Conservation (phyloP, 2,888 invertebrate genomes). For the Lasioglossum morio region DNA sequence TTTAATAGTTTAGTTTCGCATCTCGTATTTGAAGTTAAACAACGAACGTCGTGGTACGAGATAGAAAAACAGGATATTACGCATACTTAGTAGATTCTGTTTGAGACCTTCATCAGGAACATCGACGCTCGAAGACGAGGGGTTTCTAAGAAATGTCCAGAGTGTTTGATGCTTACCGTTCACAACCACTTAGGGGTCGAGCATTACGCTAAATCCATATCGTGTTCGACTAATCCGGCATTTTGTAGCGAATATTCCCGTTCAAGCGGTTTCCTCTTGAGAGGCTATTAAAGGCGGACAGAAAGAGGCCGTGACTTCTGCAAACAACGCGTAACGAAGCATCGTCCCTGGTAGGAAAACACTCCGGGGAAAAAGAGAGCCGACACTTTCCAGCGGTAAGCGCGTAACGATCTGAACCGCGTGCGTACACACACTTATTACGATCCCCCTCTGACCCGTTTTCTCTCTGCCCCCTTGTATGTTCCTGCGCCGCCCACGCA, state of each 20-base stretch:
- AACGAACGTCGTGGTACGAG: not conserved
- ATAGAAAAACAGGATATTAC: not conserved
- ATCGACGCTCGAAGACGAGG: not conserved
- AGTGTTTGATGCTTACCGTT: not conserved
- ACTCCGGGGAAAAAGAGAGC: constrained; percentile 30
- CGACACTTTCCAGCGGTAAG: constrained; percentile 50
- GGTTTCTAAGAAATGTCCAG: not conserved
- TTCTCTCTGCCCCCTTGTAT: not conserved
- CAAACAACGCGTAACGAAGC: constrained; percentile 42
- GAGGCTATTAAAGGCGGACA: constrained; percentile 12
- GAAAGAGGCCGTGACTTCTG: constrained; percentile 35
- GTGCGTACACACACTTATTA: constrained; percentile 62
- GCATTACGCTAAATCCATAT: not conserved
- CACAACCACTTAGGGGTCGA: not conserved
- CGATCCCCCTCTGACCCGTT: constrained; percentile 26
- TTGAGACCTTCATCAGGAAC: not conserved
- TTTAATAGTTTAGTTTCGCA: not conserved
- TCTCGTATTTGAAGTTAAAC: not conserved
- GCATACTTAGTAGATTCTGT: not conserved
- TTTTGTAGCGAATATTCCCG: constrained; percentile 5
- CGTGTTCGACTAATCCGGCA: not conserved
- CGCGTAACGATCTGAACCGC: constrained; percentile 65
- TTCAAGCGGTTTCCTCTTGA: constrained; percentile 12
- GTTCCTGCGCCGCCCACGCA: not conserved
- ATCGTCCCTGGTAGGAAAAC: constrained; percentile 12